Percentiles rank a stretch among this genome's conserved stretches.
These are phyloP conservation scores for Chymomyza costata DNA, from an alignment of 1,140 invertebrate species.

Conservation along the genomic window DNA sequence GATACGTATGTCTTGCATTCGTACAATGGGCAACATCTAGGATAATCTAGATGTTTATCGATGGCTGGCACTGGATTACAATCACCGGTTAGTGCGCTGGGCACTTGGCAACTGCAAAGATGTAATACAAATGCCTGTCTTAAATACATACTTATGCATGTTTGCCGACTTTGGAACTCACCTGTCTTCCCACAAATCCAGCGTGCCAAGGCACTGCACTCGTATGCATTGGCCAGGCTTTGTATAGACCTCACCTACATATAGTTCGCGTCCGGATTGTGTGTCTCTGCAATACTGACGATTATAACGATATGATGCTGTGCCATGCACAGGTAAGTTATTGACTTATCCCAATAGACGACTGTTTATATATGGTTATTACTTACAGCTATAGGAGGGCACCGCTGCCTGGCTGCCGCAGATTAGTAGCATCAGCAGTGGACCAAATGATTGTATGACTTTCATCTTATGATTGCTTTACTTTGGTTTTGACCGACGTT, in stretches of 20 bases:
- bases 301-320: slow-evolving; percentile 19
- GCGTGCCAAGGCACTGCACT: slow-evolving; percentile 58
- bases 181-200: slow-evolving; percentile 65
- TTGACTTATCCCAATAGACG: background rate
- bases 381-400: slow-evolving; percentile 26
- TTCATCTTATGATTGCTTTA: no score
- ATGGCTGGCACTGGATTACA: slow-evolving; percentile 33
- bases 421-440: slow-evolving; percentile 9
- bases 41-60: slow-evolving; percentile 44
- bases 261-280: slow-evolving; percentile 48
- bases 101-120: slow-evolving; percentile 50
- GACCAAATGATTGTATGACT: no score
- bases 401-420: slow-evolving; percentile 5
- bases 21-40: slow-evolving; percentile 60
- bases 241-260: slow-evolving; percentile 56
- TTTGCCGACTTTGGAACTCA: no score
- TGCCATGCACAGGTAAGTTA: background rate
- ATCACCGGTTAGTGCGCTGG: slow-evolving; percentile 29
- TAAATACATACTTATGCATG: background rate
- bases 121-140: background rate
- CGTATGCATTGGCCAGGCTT: slow-evolving; percentile 52
- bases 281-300: slow-evolving; percentile 48
- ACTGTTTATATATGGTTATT: slow-evolving; percentile 9
- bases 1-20: slow-evolving; percentile 46
- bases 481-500: slow-evolving; percentile 42